These are phyloP conservation scores for Lanius ludovicianus DNA, from an alignment of 2,113 vertebrate genomes.

Conservation along the genomic window DNA sequence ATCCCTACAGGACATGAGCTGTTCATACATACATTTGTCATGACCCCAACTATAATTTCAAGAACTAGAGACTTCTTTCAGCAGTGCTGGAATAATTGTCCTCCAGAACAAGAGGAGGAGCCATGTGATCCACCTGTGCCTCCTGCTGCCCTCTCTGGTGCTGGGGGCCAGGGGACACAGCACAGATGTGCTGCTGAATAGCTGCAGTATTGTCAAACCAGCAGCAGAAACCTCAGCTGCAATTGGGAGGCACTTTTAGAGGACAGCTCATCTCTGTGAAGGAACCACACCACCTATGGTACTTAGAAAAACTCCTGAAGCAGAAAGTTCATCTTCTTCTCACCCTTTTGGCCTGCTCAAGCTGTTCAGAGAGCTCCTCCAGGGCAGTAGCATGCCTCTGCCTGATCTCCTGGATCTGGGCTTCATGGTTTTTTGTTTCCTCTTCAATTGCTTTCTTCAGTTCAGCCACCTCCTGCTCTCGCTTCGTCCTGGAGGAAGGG, in stretches of 20 bases:
- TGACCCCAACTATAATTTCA: not conserved
- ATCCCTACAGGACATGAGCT: not conserved
- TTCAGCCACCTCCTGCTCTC: conserved; percentile 96
- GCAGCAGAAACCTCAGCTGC: not conserved
- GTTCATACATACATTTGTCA: not conserved
- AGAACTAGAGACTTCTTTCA: not conserved
- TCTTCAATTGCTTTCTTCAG: conserved; percentile 97
- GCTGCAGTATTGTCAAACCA: not conserved
- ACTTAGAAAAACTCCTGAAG: not conserved
- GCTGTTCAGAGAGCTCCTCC: conserved; percentile 94
- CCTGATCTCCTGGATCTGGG: conserved; percentile 95
- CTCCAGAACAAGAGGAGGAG: not conserved
- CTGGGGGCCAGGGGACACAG: not conserved
- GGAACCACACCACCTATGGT: too few species aligned
- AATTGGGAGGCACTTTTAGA: rapidly evolving
- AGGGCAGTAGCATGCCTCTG: conserved; percentile 87
- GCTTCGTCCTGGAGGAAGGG: conserved; percentile 82
- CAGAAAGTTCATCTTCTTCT: not conserved
- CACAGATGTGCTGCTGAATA: not conserved
- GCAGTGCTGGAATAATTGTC: not conserved
- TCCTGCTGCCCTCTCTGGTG: not conserved
- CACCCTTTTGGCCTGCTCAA: conserved; percentile 96
- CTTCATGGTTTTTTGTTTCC: conserved; percentile 92
- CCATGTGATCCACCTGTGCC: not conserved
- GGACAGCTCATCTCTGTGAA: not conserved